Evolutionary conservation across 1,140 invertebrate species (phyloP), one percentile per base, ranked within the genome.

Genomic region (Helicoverpa armigera): DNA sequence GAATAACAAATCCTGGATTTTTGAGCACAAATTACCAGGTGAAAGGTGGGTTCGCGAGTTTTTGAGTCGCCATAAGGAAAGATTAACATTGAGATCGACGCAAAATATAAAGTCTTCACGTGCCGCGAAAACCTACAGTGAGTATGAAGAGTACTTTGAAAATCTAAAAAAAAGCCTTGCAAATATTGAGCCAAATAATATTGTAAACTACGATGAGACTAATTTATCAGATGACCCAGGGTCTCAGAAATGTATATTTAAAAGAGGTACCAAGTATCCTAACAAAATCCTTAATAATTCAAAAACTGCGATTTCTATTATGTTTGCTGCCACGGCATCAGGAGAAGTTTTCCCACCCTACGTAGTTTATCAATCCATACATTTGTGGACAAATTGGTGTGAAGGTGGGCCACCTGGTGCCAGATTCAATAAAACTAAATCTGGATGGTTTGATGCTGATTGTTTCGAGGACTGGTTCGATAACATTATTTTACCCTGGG

Each of bases 391-490:
- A 50, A 7, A 69, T 50, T 48, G 31, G 65, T 51, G n/a, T 50
- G 43, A 0, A 13, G 14, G 23, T 31, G 83, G 79, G 3, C 83
- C 83, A 12, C 11, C 3, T 10, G 54, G 54, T 4, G 11, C 75
- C 18, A 65, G 75, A 67, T 84, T 43, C 29, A 84, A 79, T 16
- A 14, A 60, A 14, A 53, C 83, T 0, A 76, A 76, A 58, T 75
- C 75, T 1, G 82, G 82, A 0, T 84, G 79, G 79, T 84, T 84
- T 70, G 82, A 84, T 70, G n/a, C n/a, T 2, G n/a, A 23, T 29
- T 31, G 3, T 14, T 81, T 84, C 63, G 75, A 81, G 11, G 79
- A 84, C 29, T 81, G 56, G 35, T 84, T 84, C 69, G 50, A 81
- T 60, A 75, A 31, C 1, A 81, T 84, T 12, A 54, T 81, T 18